Evolutionary conservation across 2,888 invertebrate species (phyloP), one percentile per base, ranked within the genome.

Genomic region (Dicycla oo): DNA sequence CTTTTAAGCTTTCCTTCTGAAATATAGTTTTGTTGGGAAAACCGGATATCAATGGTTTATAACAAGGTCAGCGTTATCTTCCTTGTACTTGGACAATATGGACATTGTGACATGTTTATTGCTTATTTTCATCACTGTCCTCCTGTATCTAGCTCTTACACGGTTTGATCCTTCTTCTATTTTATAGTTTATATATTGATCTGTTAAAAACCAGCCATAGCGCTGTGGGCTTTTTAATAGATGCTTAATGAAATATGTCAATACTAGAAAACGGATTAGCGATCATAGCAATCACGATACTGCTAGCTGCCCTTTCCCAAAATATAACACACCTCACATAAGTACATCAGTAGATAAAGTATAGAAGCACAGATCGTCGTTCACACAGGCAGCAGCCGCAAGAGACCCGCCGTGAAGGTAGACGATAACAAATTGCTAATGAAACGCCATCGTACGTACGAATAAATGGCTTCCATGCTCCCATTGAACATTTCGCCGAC

Each of bases 341-440:
- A 47, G 30, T 34, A 58, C 20, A 20, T 34, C 15, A 49, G 20
- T 30, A 49, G 34, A 20, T 72, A 34, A 69, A 43, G 7, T 43
- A 67, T 64, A 40, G 15, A 23, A 38, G 38, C 23, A 66, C 51
- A 66, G 47, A 73, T 73, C 65, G 54, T 66, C 70, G 65, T 74
- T 74, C 54, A 73, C 40, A 18, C n/a, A 68, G 67, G 34, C 75
- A 49, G 45, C 34, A n/a, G 69, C 53, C 80, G 57, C 80, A 64
- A 54, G 67, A 82, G 73, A 80, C 66, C 58, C 26, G 43, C 56
- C 38, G 56, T 74, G 53, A 76, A 86, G 84, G 76, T 79, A 85
- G 71, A 82, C 82, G 63, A 75, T 77, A 84, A 86, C 84, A 84
- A 84, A 84, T 77, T 82, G 84, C 82, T 84, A 84, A 84, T 84